A percentile compares a stretch with the other conserved stretches of the same genome.
phyloP scores from a whole-genome alignment of 2,797 vertebrate genomes.

The Margarornis squamiger region DNA sequence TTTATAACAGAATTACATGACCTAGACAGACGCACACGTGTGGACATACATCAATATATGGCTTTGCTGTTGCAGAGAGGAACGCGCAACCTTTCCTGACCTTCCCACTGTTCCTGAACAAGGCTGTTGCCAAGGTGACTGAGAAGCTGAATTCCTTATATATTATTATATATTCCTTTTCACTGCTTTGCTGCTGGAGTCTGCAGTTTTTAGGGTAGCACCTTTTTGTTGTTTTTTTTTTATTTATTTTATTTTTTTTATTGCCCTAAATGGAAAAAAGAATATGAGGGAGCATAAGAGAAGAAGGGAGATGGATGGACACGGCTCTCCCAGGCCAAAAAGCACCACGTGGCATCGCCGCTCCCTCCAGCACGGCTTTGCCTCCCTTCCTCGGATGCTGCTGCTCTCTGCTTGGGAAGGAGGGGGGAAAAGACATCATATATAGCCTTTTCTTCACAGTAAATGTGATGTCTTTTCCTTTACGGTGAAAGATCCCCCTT shows the following conservation, averaged over 20 bases:
- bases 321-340: not conserved
- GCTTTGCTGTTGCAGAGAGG: conserved; percentile 42
- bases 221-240: not conserved
- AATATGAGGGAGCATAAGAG: not conserved
- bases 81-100: not conserved
- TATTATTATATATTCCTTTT: not conserved
- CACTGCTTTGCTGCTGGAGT: not conserved
- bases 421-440: conserved; percentile 33
- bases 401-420: conserved; percentile 20
- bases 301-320: conserved; percentile 31
- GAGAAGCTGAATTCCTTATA: conserved; percentile 34
- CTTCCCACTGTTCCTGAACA: not conserved
- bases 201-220: conserved; percentile 28
- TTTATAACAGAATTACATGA: conserved; percentile 76
- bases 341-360: conserved; percentile 6
- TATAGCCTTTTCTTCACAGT: conserved; percentile 68
- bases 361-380: not conserved
- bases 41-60: conserved; percentile 23
- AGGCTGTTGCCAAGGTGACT: not conserved
- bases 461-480: conserved; percentile 40
- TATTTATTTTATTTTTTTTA: too few species aligned
- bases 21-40: conserved; percentile 66
- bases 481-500: not conserved
- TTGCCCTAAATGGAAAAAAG: not conserved
- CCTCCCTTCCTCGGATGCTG: not conserved